phyloP scores from a whole-genome alignment of 2,113 vertebrate species.

The Pterophyllum scalare region DNA sequence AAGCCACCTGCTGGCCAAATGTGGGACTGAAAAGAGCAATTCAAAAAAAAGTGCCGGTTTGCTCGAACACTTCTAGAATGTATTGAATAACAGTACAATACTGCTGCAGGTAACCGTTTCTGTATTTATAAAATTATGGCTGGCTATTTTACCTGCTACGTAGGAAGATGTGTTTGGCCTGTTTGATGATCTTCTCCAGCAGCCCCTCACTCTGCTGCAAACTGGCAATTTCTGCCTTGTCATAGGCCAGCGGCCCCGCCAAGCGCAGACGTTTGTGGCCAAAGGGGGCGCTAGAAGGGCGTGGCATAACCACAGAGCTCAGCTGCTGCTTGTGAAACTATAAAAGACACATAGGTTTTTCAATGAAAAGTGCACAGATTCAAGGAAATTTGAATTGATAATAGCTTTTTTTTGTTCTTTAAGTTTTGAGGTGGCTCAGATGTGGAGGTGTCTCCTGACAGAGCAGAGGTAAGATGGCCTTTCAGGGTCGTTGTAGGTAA shows the following conservation, averaged over 20 bases:
- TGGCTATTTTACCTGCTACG: conserved; percentile 84
- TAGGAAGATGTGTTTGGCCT: conserved; percentile 97
- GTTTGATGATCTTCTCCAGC: conserved; percentile 98
- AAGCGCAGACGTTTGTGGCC: conserved; percentile 93
- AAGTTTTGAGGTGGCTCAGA: no score
- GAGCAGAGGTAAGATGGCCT: not conserved
- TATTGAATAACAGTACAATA: not conserved
- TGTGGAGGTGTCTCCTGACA: not conserved
- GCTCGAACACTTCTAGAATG: no score
- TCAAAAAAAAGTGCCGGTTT: not conserved
- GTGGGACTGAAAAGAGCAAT: accelerated
- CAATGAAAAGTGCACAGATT: not conserved
- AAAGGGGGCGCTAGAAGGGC: conserved; percentile 94
- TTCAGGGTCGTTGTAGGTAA: not conserved
- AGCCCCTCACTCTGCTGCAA: conserved; percentile 93
- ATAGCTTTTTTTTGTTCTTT: no score
- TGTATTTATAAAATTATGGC: not conserved
- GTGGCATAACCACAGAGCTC: conserved; percentile 93
- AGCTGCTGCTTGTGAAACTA: conserved; percentile 98
- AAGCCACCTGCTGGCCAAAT: not conserved
- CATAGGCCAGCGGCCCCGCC: conserved; percentile 92
- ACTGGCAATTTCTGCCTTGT: conserved; percentile 90
- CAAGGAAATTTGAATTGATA: not conserved
- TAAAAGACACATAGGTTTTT: not conserved
- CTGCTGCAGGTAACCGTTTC: accelerated